These are phyloP conservation scores for Idaea aversata DNA, from an alignment of 2,888 invertebrate species.

Conservation along the genomic window DNA sequence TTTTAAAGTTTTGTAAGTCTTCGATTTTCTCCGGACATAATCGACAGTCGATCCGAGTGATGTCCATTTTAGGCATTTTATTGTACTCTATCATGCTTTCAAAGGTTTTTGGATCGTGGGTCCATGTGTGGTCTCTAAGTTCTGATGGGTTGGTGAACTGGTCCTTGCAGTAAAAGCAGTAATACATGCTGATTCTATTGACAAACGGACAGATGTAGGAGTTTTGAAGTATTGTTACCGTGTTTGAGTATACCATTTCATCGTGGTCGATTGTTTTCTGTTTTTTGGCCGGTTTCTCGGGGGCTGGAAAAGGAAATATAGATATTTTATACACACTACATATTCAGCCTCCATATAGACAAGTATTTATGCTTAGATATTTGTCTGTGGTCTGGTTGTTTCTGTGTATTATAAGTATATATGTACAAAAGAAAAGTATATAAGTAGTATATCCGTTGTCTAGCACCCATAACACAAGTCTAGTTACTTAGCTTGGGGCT, in stretches of 20 bases:
- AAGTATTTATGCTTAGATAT: no score
- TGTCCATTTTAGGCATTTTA: constrained; percentile 68
- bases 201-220: constrained; percentile 67
- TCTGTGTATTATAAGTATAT: no score
- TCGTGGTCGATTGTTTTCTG: constrained; percentile 49
- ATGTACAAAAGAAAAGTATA: no score
- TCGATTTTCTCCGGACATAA: constrained; percentile 60
- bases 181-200: constrained; percentile 65
- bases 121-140: constrained; percentile 57
- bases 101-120: constrained; percentile 58
- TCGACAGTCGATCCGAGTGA: constrained; percentile 66
- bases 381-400: no score
- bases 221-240: constrained; percentile 55
- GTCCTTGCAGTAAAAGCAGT: constrained; percentile 68
- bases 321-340: not conserved
- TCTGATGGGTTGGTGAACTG: constrained; percentile 66
- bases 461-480: no score
- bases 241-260: constrained; percentile 54
- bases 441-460: no score
- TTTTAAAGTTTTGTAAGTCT: constrained; percentile 50
- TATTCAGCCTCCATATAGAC: no score
- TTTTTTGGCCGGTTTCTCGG: constrained; percentile 23
- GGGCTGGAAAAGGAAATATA: constrained; percentile 18
- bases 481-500: no score
- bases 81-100: constrained; percentile 58